Evolutionary conservation across 2,113 vertebrate genomes (phyloP).

Genomic region (Pungitius pungitius): DNA sequence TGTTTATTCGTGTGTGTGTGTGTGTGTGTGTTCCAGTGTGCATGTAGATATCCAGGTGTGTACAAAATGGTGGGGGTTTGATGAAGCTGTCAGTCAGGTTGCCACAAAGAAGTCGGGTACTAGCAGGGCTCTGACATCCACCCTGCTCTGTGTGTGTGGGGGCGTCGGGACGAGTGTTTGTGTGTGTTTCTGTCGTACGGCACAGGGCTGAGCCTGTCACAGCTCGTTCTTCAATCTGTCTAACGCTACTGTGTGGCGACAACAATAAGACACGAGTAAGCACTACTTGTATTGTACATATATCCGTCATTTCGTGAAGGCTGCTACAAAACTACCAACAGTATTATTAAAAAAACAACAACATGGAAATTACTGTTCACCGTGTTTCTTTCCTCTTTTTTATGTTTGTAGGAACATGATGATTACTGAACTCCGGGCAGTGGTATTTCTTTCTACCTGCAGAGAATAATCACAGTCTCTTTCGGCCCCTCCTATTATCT

Average conservation of each 20-base stretch:
- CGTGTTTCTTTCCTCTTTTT: constrained; percentile 30
- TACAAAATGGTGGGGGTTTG: constrained; percentile 77
- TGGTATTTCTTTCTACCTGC: constrained; percentile 58
- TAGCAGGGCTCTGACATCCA: constrained; percentile 46
- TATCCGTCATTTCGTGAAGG: constrained; percentile 9
- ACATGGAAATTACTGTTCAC: constrained; percentile 27
- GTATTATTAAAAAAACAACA: constrained; percentile 20
- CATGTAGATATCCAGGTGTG: constrained; percentile 29
- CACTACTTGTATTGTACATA: background rate
- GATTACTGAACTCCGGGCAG: constrained; percentile 43
- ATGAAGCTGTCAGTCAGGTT: constrained; percentile 87
- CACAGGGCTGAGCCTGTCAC: constrained; percentile 57
- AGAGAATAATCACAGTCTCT: constrained; percentile 50
- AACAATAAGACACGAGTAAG: constrained; percentile 40
- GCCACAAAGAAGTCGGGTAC: constrained; percentile 51
- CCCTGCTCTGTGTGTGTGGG: constrained; percentile 34
- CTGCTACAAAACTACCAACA: background rate
- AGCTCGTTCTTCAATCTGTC: constrained; percentile 63
- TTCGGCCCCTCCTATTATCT: constrained; percentile 15
- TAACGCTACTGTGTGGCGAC: constrained; percentile 26
- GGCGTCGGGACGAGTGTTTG: background rate
- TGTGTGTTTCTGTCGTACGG: constrained; percentile 15
- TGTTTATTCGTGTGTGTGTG: constrained; percentile 35
- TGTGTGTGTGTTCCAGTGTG: constrained; percentile 51
- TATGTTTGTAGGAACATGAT: constrained; percentile 33